These are phyloP conservation scores for Mastacembelus armatus DNA, from an alignment of 2,797 vertebrate species.

Conservation along the genomic window DNA sequence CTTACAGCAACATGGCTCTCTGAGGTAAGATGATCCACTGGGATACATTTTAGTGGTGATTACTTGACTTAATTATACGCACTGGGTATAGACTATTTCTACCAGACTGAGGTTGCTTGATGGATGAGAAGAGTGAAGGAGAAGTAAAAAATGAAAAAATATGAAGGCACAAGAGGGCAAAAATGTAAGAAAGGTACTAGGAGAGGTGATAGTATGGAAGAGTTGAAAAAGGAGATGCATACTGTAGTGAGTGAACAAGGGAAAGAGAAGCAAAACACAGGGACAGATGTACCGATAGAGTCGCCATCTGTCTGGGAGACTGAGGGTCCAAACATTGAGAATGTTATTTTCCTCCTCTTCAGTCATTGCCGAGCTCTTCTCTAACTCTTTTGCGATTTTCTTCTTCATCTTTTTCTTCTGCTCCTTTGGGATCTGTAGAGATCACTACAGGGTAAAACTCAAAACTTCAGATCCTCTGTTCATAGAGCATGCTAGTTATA, in stretches of 20 bases:
- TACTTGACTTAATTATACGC: slow-evolving; percentile 64
- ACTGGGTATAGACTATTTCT: slow-evolving; percentile 49
- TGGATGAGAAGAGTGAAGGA: slow-evolving; percentile 3
- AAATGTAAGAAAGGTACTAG: background rate
- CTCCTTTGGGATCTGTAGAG: slow-evolving; percentile 77
- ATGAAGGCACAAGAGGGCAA: background rate
- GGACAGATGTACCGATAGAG: slow-evolving; percentile 89
- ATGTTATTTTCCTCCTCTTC: slow-evolving; percentile 78
- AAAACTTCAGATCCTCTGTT: slow-evolving; percentile 3
- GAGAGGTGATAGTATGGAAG: background rate
- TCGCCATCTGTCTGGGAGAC: slow-evolving; percentile 86
- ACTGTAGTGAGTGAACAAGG: background rate
- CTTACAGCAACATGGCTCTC: slow-evolving; percentile 24
- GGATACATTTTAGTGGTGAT: slow-evolving; percentile 58
- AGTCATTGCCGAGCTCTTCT: slow-evolving; percentile 83
- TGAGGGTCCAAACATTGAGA: slow-evolving; percentile 87
- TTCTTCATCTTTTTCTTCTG: slow-evolving; percentile 88
- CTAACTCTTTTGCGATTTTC: slow-evolving; percentile 83
- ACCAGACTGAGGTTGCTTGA: slow-evolving; percentile 28
- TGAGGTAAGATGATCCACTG: slow-evolving; percentile 52
- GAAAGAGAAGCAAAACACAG: background rate
- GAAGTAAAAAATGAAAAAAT: background rate
- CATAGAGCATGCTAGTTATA: background rate
- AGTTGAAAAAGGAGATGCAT: background rate
- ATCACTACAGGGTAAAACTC: slow-evolving; percentile 9